phyloP scores from a whole-genome alignment of 1,140 invertebrate genomes.

The Microplitis demolitor region DNA sequence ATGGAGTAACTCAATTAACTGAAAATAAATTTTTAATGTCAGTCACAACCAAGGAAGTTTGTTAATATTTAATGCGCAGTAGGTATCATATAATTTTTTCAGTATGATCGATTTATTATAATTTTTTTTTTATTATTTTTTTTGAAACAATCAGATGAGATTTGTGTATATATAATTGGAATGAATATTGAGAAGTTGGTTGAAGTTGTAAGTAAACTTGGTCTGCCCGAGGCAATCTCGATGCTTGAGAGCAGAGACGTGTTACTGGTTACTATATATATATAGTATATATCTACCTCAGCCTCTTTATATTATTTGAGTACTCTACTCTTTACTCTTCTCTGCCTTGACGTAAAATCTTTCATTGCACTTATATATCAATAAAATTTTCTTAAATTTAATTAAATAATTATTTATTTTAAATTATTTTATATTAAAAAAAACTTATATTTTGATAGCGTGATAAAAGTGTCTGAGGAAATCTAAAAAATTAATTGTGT shows the following conservation, averaged over 20 bases:
- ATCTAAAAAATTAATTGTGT: no score
- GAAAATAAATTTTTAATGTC: no score
- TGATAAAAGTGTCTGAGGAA: no score
- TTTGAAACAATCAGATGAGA: neutral
- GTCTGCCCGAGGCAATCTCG: constrained; percentile 52
- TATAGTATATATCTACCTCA: constrained; percentile 28
- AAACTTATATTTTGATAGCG: no score
- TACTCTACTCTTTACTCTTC: neutral
- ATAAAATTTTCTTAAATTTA: no score
- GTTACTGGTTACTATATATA: constrained; percentile 57
- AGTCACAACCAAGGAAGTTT: no score
- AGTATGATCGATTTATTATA: neutral
- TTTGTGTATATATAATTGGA: constrained; percentile 41
- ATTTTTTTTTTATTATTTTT: neutral
- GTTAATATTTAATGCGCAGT: no score
- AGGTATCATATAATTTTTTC: no score
- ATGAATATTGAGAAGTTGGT: constrained; percentile 63
- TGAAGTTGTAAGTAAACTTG: constrained; percentile 62
- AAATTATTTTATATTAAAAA: no score
- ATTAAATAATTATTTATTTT: no score
- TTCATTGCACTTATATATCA: no score
- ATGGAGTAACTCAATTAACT: no score
- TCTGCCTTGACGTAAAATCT: neutral
- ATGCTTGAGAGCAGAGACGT: constrained; percentile 62
- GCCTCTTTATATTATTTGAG: neutral